Percentiles rank a stretch among this genome's conserved stretches.
These are phyloP conservation scores for Nesoenas mayeri DNA, from an alignment of 2,113 vertebrate species.

Conservation along the genomic window DNA sequence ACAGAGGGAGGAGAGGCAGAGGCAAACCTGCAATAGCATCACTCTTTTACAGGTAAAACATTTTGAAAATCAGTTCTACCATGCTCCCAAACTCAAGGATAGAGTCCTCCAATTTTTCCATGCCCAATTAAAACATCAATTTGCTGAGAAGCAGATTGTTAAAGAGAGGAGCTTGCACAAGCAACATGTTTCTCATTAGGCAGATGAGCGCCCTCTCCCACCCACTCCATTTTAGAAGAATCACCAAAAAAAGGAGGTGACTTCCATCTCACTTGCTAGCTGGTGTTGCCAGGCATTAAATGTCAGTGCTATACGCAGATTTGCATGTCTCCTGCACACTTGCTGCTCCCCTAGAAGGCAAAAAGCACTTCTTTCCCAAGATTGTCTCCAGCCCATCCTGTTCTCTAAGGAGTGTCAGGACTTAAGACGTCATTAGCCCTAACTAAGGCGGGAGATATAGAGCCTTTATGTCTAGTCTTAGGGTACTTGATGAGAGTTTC, in stretches of 20 bases:
- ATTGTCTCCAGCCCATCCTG: neutral
- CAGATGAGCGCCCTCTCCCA: neutral
- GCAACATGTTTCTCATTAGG: neutral
- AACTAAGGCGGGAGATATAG: neutral
- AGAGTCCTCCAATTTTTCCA: neutral
- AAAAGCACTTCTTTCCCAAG: neutral
- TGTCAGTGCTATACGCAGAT: fast-evolving
- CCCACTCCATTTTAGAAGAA: neutral
- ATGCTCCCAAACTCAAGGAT: neutral
- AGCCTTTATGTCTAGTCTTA: neutral
- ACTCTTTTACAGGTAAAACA: neutral
- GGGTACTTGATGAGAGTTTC: neutral
- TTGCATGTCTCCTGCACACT: fast-evolving
- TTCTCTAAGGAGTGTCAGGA: neutral
- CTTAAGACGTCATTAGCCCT: neutral
- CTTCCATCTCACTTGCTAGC: neutral
- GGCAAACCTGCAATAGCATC: neutral
- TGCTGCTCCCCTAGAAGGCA: neutral
- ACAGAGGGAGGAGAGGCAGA: neutral
- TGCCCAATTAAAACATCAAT: neutral
- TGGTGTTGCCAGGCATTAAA: neutral
- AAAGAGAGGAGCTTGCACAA: neutral
- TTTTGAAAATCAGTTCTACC: neutral
- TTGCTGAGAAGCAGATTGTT: neutral
- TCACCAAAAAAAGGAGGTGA: neutral